phyloP scores from a whole-genome alignment of 37 sponge, comb jelly and placozoan species.

The Eunapius fragilis region DNA sequence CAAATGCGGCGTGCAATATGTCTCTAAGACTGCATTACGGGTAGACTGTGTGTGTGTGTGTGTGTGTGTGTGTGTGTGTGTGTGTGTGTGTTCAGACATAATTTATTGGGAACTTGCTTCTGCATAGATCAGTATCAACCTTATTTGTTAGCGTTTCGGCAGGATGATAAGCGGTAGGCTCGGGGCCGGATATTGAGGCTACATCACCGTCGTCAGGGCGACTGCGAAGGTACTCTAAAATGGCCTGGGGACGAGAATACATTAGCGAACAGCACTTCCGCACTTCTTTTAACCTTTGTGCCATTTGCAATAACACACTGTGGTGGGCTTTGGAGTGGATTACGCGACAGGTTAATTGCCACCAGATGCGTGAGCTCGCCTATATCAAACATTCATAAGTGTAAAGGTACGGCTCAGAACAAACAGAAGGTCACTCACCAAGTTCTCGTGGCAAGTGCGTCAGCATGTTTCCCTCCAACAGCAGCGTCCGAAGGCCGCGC shows the following conservation, averaged over 20 bases:
- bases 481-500: conserved; percentile 55
- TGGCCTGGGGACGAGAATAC: conserved; percentile 17
- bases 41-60: no score
- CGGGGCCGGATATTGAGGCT: neutral
- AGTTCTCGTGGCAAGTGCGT: conserved; percentile 70
- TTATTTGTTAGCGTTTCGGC: neutral
- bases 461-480: conserved; percentile 79
- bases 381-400: neutral
- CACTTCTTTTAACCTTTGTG: no score
- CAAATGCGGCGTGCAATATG: neutral
- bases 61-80: no score
- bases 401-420: neutral
- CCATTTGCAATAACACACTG: conserved; percentile 56
- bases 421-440: conserved; percentile 25
- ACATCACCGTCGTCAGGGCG: neutral
- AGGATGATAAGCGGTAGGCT: neutral
- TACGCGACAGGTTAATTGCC: conserved; percentile 67
- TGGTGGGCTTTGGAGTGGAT: conserved; percentile 80
- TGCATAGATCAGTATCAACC: neutral
- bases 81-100: no score
- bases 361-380: conserved; percentile 50
- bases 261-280: neutral
- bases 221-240: conserved; percentile 30
- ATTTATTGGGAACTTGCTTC: no score
- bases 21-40: no score